Evolutionary conservation across 2,888 invertebrate genomes (phyloP).

Genomic region (Mythimna vitellina): DNA sequence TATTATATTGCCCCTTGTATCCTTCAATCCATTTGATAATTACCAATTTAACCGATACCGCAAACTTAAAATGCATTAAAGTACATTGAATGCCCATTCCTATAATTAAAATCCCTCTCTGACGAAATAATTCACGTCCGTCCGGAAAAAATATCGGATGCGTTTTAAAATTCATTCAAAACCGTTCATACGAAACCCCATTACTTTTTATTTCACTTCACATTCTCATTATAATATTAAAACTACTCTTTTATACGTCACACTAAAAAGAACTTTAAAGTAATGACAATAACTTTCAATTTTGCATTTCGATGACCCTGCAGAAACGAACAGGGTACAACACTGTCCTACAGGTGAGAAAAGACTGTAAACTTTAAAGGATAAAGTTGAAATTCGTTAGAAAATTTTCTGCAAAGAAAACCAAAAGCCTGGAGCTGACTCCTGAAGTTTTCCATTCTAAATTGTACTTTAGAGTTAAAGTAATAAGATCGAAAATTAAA

Average conservation of each 20-base stretch:
- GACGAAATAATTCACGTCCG: constrained; percentile 34
- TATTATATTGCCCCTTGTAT: too few relatives aligned
- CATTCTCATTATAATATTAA: constrained; percentile 81
- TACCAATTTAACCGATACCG: constrained; percentile 2
- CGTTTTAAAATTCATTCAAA: constrained; percentile 66
- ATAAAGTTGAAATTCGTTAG: constrained; percentile 67
- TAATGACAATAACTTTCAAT: constrained; percentile 26
- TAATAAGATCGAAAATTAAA: constrained; percentile 66
- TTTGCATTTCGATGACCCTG: constrained; percentile 13
- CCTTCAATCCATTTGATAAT: too few relatives aligned
- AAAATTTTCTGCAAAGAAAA: constrained; percentile 46
- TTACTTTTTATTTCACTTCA: constrained; percentile 74
- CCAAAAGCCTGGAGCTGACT: constrained; percentile 57
- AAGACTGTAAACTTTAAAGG: constrained; percentile 38
- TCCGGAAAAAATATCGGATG: constrained; percentile 27
- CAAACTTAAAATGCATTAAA: constrained; percentile 26
- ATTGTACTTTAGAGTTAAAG: constrained; percentile 29
- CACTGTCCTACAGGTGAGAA: constrained; percentile 51
- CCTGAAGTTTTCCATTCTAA: constrained; percentile 24
- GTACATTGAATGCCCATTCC: background rate
- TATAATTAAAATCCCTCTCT: constrained; percentile 16
- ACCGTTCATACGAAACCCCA: constrained; percentile 73
- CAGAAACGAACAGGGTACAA: constrained; percentile 17
- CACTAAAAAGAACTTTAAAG: constrained; percentile 53
- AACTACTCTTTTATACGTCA: constrained; percentile 60